Evolutionary conservation across 2,888 invertebrate species (phyloP).

Genomic region (Blastobasis lacticolella): DNA sequence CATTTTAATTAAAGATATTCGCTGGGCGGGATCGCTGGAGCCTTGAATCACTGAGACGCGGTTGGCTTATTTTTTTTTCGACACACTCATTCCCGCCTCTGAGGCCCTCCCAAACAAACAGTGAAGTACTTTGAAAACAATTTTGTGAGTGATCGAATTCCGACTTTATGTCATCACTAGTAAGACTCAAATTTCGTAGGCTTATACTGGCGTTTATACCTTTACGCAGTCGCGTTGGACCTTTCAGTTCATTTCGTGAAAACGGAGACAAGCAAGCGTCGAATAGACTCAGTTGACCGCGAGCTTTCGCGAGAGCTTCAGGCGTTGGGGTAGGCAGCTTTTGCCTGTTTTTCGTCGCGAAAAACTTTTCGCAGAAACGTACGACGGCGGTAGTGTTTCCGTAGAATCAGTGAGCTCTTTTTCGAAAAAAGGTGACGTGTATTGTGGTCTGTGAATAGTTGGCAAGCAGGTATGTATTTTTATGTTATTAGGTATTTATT

Average conservation of each 20-base stretch:
- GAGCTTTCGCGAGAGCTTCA: conserved; percentile 57
- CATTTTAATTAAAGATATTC: conserved; percentile 71
- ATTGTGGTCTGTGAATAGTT: no score
- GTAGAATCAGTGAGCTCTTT: no score
- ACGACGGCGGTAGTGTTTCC: no score
- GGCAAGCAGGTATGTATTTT: no score
- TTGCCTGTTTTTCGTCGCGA: conserved; percentile 19
- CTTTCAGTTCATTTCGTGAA: conserved; percentile 71
- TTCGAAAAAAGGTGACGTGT: no score
- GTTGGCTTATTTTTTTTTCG: conserved; percentile 74
- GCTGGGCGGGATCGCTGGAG: conserved; percentile 61
- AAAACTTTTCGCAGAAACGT: conserved; percentile 50
- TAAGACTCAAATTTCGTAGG: conserved; percentile 16
- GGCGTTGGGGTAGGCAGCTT: conserved; percentile 21
- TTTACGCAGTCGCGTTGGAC: conserved; percentile 24
- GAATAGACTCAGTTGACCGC: conserved; percentile 65
- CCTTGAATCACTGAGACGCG: conserved; percentile 70
- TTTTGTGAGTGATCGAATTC: conserved; percentile 19
- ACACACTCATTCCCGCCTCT: conserved; percentile 72
- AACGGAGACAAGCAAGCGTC: conserved; percentile 52
- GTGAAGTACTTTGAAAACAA: conserved; percentile 67
- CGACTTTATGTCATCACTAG: not conserved
- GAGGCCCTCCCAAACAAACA: conserved; percentile 74
- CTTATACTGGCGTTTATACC: conserved; percentile 23
- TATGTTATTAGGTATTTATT: no score